Conservation (phyloP, 1,140 invertebrate genomes). For the Pseudoatta argentina region DNA sequence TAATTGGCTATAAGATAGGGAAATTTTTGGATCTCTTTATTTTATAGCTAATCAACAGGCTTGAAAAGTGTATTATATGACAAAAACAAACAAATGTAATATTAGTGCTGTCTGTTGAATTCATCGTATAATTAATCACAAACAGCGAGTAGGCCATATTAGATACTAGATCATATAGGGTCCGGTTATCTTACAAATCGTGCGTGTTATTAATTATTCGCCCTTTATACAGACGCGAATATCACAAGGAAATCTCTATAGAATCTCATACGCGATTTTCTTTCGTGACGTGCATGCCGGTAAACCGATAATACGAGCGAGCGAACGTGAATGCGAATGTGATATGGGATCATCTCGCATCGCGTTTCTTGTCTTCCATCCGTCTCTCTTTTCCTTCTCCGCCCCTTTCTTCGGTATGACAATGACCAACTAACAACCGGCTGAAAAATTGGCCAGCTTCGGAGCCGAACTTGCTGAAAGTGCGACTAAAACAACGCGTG, state of each 20-base stretch:
- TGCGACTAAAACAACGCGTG: conserved; percentile 98
- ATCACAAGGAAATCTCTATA: not conserved
- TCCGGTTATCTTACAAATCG: not conserved
- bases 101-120: no score
- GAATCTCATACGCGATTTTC: not conserved
- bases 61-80: no score
- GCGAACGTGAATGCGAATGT: not conserved
- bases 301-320: conserved; percentile 15
- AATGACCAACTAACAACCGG: conserved; percentile 83
- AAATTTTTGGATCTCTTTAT: no score
- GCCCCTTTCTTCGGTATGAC: conserved; percentile 47
- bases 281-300: not conserved
- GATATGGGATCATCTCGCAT: not conserved
- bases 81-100: no score
- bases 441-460: conserved; percentile 92
- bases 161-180: no score
- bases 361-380: not conserved
- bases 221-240: not conserved
- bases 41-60: no score
- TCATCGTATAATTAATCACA: not conserved
- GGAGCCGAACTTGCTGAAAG: conserved; percentile 98
- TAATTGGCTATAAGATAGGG: no score
- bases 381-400: conserved; percentile 7
- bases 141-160: not conserved
- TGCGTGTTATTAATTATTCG: not conserved